Conservation (phyloP, 2,888 invertebrate genomes). For the Rhingia campestris region DNA sequence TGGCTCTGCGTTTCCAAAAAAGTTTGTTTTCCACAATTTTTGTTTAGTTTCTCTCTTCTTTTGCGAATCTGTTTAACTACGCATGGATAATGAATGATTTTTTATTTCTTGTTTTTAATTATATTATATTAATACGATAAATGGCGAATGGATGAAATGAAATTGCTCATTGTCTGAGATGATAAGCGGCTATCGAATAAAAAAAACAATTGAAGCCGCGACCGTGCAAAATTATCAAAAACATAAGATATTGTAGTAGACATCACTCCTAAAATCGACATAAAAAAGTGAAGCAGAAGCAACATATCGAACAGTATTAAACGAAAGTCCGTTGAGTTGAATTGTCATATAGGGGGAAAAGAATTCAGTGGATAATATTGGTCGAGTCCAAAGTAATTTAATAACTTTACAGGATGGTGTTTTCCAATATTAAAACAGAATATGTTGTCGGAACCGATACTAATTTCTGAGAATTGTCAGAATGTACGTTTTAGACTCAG, state of each 20-base stretch:
- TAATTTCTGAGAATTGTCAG: too few relatives aligned
- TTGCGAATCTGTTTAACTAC: constrained; percentile 19
- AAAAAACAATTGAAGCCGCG: constrained; percentile 63
- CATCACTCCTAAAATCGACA: constrained; percentile 56
- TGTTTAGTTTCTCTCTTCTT: constrained; percentile 24
- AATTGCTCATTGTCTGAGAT: constrained; percentile 47
- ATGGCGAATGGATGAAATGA: constrained; percentile 49
- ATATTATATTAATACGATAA: constrained; percentile 5
- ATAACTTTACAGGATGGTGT: neutral
- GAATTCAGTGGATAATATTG: neutral
- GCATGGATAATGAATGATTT: constrained; percentile 18
- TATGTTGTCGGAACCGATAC: too few relatives aligned
- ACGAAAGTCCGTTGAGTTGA: constrained; percentile 45
- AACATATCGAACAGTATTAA: constrained; percentile 65
- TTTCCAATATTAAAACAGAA: too few relatives aligned
- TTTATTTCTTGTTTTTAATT: constrained; percentile 6
- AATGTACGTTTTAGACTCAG: too few relatives aligned
- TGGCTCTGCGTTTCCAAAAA: constrained; percentile 75
- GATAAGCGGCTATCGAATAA: constrained; percentile 52
- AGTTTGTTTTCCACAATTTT: constrained; percentile 52
- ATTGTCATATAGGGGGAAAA: constrained; percentile 46
- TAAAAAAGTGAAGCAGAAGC: constrained; percentile 56
- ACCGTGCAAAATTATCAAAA: constrained; percentile 72
- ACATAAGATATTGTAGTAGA: constrained; percentile 66
- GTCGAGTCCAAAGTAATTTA: neutral